A percentile compares a stretch with the other conserved stretches of the same genome.
phyloP scores from a whole-genome alignment of 1,140 invertebrate species.

The Zaprionus inermis region DNA sequence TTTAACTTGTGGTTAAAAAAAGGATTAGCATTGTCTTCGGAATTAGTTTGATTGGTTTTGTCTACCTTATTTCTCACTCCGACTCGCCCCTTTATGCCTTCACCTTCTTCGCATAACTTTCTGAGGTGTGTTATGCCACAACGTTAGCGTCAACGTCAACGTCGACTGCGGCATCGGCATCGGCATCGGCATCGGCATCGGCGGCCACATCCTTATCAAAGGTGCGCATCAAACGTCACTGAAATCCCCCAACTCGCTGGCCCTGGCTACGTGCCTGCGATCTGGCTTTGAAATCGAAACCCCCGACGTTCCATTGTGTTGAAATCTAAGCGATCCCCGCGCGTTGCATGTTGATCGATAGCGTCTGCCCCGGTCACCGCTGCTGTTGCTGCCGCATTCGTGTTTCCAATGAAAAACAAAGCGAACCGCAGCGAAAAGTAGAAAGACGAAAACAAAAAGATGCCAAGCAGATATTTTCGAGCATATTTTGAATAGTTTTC shows the following conservation, averaged over 20 bases:
- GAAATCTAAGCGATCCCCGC: conserved; percentile 68
- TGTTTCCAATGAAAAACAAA: conserved; percentile 66
- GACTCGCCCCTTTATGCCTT: not conserved
- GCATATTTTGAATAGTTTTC: conserved; percentile 76
- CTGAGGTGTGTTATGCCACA: conserved; percentile 50
- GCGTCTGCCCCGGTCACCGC: conserved; percentile 45
- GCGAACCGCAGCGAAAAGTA: conserved; percentile 38
- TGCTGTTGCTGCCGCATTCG: not conserved
- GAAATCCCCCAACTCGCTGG: conserved; percentile 28
- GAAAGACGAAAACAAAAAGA: conserved; percentile 61
- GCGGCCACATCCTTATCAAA: conserved; percentile 70
- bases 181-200: not conserved
- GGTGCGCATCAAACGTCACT: conserved; percentile 78
- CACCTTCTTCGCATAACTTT: conserved; percentile 48
- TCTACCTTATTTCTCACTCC: conserved; percentile 18
- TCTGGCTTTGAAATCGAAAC: conserved; percentile 77
- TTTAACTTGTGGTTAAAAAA: not conserved
- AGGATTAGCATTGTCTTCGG: not conserved
- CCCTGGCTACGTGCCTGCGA: conserved; percentile 58
- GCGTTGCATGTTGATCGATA: conserved; percentile 76
- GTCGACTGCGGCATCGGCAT: conserved; percentile 4
- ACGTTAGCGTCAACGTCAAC: not conserved
- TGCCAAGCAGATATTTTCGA: conserved; percentile 64
- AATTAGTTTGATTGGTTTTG: conserved; percentile 18
- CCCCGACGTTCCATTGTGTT: conserved; percentile 69